Conservation (phyloP, 2,797 vertebrate genomes). For the Chelonia mydas region DNA sequence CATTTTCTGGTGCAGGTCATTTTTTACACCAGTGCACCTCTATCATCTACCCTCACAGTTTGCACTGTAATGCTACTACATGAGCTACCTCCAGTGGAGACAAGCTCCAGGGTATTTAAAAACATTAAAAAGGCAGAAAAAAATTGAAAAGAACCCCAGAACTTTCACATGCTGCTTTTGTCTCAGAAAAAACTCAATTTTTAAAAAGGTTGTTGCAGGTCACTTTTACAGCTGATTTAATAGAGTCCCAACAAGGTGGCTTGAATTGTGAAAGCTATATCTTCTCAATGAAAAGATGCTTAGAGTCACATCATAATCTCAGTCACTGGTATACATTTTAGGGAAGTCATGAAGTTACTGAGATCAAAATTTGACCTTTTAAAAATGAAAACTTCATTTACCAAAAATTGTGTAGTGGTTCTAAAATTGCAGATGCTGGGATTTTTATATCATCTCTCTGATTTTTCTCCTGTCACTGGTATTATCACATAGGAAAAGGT, state of each 20-base stretch:
- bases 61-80: not conserved
- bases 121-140: not conserved
- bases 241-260: not conserved
- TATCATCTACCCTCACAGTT: not conserved
- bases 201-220: not conserved
- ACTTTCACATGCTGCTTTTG: not conserved
- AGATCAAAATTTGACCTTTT: not conserved
- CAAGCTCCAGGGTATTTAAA: not conserved
- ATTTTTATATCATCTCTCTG: not conserved
- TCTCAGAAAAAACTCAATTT: not conserved
- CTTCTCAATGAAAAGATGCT: not conserved
- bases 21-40: not conserved
- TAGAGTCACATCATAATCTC: not conserved
- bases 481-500: not conserved
- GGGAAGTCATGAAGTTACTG: not conserved
- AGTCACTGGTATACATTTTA: not conserved
- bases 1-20: not conserved
- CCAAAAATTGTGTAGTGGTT: not conserved
- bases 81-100: not conserved
- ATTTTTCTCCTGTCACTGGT: not conserved
- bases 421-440: not conserved
- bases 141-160: not conserved
- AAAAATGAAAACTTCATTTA: not conserved
- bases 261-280: not conserved
- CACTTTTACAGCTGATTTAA: not conserved